Percentiles rank a stretch among this genome's conserved stretches.
phyloP scores from a whole-genome alignment of 2,113 vertebrate species.

The Pitta sordida region DNA sequence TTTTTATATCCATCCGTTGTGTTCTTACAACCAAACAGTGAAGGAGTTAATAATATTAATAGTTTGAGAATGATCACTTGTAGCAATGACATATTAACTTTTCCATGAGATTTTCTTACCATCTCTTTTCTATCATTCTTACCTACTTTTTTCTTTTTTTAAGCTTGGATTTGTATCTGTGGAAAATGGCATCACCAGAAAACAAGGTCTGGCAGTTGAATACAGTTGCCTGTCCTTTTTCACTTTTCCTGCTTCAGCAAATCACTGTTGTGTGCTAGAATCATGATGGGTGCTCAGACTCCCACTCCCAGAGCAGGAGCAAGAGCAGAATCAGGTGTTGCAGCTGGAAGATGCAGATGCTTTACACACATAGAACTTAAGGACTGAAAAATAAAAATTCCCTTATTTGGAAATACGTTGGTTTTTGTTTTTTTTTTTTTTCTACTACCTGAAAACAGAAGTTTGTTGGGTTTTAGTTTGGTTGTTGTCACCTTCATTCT shows the following conservation, averaged over 20 bases:
- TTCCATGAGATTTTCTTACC: background rate
- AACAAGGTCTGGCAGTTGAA: background rate
- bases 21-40: background rate
- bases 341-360: background rate
- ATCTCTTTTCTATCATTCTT: background rate
- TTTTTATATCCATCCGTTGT: background rate
- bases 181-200: background rate
- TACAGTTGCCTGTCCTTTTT: background rate
- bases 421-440: background rate
- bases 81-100: background rate
- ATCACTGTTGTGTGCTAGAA: background rate
- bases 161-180: background rate
- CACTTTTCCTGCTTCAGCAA: background rate
- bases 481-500: rapidly evolving
- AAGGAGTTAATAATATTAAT: background rate
- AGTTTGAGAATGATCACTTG: background rate
- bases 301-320: background rate
- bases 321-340: background rate
- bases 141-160: too few species aligned
- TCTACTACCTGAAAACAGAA: background rate
- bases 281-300: background rate
- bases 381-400: background rate
- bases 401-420: background rate
- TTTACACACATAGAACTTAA: background rate
- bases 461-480: background rate